Percentiles rank a stretch among this genome's conserved stretches.
phyloP scores from a whole-genome alignment of 2,888 invertebrate species.

The Osedax frankpressi region DNA sequence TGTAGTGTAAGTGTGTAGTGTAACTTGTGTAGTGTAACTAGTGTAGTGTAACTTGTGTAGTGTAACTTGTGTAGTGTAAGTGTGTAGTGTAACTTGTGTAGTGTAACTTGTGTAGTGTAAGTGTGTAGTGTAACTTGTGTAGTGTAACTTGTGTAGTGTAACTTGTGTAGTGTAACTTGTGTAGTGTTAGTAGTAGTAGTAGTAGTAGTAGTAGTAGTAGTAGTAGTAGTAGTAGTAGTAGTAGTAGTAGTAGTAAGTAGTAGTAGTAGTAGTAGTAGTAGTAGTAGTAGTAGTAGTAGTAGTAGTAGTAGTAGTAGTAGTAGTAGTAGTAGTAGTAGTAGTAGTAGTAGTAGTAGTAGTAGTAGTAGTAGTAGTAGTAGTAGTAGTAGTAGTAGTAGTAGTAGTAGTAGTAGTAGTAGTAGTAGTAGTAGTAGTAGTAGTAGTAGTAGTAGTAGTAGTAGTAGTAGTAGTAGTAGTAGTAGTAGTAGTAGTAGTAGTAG shows the following conservation, averaged over 20 bases:
- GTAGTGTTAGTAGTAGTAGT: too few species aligned
- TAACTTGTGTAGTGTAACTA: too few species aligned
- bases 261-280: conserved; percentile 24
- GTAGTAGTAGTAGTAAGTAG: too few species aligned
- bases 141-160: too few species aligned
- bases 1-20: too few species aligned
- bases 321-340: conserved; percentile 25
- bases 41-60: too few species aligned
- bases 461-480: conserved; percentile 22
- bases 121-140: too few species aligned
- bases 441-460: conserved; percentile 19
- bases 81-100: too few species aligned
- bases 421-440: conserved; percentile 23
- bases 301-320: conserved; percentile 24
- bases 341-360: conserved; percentile 25
- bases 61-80: too few species aligned
- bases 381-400: conserved; percentile 25
- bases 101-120: too few species aligned
- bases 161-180: too few species aligned
- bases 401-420: conserved; percentile 25
- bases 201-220: too few species aligned
- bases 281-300: conserved; percentile 24
- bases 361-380: conserved; percentile 25
- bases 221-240: conserved; percentile 21
- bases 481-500: conserved; percentile 22